Conservation (phyloP, 2,888 invertebrate genomes). For the Drosophila maculinotata region DNA sequence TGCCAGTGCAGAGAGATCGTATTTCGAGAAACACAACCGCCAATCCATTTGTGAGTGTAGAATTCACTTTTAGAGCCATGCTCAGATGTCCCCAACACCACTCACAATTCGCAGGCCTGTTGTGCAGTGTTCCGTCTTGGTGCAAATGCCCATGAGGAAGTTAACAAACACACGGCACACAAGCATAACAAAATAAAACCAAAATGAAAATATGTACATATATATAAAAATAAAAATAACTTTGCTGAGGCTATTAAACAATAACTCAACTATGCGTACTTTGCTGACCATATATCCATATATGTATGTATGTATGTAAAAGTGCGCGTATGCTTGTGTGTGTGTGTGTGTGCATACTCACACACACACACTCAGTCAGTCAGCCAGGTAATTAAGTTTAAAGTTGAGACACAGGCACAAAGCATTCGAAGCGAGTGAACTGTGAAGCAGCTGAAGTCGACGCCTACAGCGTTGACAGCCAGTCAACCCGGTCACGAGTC, state of each 20-base stretch:
- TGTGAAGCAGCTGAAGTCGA: conserved; percentile 38
- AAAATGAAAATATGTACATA: conserved; percentile 39
- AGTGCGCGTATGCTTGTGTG: background rate
- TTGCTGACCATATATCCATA: conserved; percentile 18
- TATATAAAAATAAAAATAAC: conserved; percentile 30
- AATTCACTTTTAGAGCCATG: conserved; percentile 35
- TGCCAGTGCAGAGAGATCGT: conserved; percentile 30
- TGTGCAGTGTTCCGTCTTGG: conserved; percentile 27
- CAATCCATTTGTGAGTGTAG: conserved; percentile 19
- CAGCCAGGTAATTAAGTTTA: conserved; percentile 68
- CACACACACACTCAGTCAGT: conserved; percentile 7
- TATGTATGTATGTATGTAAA: conserved; percentile 4
- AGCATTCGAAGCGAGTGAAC: conserved; percentile 52
- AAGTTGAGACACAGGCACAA: conserved; percentile 52
- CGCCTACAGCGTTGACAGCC: conserved; percentile 36
- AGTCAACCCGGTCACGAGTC: conserved; percentile 19
- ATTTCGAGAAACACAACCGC: conserved; percentile 28
- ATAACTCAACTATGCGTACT: conserved; percentile 50
- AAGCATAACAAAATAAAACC: conserved; percentile 27
- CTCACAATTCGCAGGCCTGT: conserved; percentile 15
- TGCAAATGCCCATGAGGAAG: conserved; percentile 65
- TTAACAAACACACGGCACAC: conserved; percentile 22
- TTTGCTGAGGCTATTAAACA: conserved; percentile 52
- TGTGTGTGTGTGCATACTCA: conserved; percentile 20
- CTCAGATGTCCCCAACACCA: conserved; percentile 6